Percentiles rank a stretch among this genome's conserved stretches.
These are phyloP conservation scores for Mormyrus proboscirostris DNA, from an alignment of 2,797 vertebrate genomes.

Conservation along the genomic window DNA sequence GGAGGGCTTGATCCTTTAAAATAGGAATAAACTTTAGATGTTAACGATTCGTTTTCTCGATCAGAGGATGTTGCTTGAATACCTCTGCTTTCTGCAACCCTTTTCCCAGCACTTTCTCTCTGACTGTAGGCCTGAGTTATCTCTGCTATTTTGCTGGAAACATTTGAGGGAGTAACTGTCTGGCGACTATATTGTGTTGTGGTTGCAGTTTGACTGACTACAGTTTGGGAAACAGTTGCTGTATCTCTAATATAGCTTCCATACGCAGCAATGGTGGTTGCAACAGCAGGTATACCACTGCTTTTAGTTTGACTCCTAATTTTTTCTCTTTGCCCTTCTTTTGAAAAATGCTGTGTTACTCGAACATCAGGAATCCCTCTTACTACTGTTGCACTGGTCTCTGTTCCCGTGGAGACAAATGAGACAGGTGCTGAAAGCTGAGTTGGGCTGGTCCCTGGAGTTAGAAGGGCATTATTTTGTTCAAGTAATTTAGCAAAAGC, in stretches of 20 bases:
- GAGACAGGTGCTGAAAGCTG: slow-evolving; percentile 84
- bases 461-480: slow-evolving; percentile 68
- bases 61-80: slow-evolving; percentile 54
- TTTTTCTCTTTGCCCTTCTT: slow-evolving; percentile 74
- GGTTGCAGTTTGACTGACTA: slow-evolving; percentile 49
- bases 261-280: slow-evolving; percentile 51
- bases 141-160: slow-evolving; percentile 67
- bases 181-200: slow-evolving; percentile 41
- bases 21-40: slow-evolving; percentile 75
- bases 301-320: slow-evolving; percentile 74
- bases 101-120: slow-evolving; percentile 63
- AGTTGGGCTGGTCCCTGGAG: slow-evolving; percentile 93
- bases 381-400: slow-evolving; percentile 58
- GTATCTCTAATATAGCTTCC: slow-evolving; percentile 25
- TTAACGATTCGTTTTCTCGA: slow-evolving; percentile 49
- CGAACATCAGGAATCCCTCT: slow-evolving; percentile 76
- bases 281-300: slow-evolving; percentile 54
- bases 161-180: slow-evolving; percentile 44
- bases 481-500: slow-evolving; percentile 64
- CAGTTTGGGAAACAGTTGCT: slow-evolving; percentile 27
- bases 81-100: slow-evolving; percentile 39
- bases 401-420: slow-evolving; percentile 60
- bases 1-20: slow-evolving; percentile 81
- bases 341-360: slow-evolving; percentile 88
- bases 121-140: slow-evolving; percentile 75